Evolutionary conservation across 2,797 vertebrate species (phyloP), one percentile per base, ranked within the genome.

Genomic region (Acanthurus lineatus): DNA sequence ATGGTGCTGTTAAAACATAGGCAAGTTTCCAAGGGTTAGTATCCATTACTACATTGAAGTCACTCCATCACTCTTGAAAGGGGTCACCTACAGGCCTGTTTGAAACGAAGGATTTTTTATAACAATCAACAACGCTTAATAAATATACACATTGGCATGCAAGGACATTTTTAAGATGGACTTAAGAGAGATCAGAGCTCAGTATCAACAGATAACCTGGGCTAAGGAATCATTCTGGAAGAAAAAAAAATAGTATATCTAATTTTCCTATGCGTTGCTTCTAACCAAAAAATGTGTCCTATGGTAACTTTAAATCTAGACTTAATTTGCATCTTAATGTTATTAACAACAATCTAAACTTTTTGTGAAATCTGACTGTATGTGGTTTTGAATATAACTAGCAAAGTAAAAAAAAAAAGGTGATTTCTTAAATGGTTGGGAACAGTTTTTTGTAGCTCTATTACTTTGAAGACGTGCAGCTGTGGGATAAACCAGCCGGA

Each of bases 1-100:
- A 99, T 99, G 86, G 92, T 96, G 82, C 40, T 58, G 61, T 2
- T 11, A 38, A 69, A 60, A 76, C 44, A 77, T 22, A 82, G 17
- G 73, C 20, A 45, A 5, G 9, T 65, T 40, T 12, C 32, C 32
- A 53, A 9, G 17, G 0, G 20, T 52, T 45, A 14, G 32, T 35
- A 35, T 40, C 15, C 35, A 20, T 17, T 11, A 6, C 38, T 6
- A 6, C 38, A 40, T 40, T 9, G 5, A 40, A 40, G 1, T 40
- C 38, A 40, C 9, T 6, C 38, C 9, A 40, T 40, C 25, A 25
- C 25, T 25, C 25, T 25, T 25, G 25, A 25, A 25, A 25, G 25
- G 25, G 25, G 25, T 25, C 25, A 25, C 25, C 3, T 25, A 2
- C 2, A 3, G 25, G 38, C 38, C 9, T 9, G 5, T 40, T 40